Percentiles rank a stretch among this genome's conserved stretches.
These are phyloP conservation scores for Tyrannus savana DNA, from an alignment of 2,113 vertebrate genomes.

Conservation along the genomic window DNA sequence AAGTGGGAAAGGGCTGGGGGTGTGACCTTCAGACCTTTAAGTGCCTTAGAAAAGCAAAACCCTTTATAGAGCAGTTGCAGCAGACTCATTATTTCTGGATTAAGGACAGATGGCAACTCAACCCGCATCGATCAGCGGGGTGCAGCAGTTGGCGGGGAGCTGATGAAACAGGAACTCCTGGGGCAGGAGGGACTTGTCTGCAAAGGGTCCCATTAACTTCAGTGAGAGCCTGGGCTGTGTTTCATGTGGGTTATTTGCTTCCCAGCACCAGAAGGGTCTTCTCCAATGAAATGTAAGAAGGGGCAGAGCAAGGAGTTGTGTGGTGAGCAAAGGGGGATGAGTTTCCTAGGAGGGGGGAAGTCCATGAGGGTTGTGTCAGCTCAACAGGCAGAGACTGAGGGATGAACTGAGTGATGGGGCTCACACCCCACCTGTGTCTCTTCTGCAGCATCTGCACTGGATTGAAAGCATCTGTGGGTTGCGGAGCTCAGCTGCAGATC, in stretches of 20 bases:
- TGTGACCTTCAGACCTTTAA: background rate
- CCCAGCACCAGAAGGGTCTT: background rate
- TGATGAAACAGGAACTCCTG: background rate
- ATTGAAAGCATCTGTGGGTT: background rate
- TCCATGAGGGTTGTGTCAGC: background rate
- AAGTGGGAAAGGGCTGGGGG: background rate
- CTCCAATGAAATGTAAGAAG: background rate
- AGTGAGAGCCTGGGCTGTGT: background rate
- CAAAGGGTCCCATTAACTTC: background rate
- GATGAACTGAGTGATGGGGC: background rate
- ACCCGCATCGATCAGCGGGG: background rate
- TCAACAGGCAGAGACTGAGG: background rate
- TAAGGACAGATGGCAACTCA: conserved; percentile 46
- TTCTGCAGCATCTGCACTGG: background rate
- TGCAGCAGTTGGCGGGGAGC: background rate
- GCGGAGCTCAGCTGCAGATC: background rate
- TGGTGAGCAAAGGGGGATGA: rapidly evolving
- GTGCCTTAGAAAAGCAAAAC: conserved; percentile 8
- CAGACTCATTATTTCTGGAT: conserved; percentile 41
- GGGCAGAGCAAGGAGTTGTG: background rate
- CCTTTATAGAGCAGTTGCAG: background rate
- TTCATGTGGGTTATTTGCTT: rapidly evolving
- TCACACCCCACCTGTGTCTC: background rate
- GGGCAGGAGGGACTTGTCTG: background rate
- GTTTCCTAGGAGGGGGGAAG: background rate